Evolutionary conservation across 2,888 invertebrate species (phyloP), one percentile per base, ranked within the genome.

Genomic region (Luffia ferchaultella): DNA sequence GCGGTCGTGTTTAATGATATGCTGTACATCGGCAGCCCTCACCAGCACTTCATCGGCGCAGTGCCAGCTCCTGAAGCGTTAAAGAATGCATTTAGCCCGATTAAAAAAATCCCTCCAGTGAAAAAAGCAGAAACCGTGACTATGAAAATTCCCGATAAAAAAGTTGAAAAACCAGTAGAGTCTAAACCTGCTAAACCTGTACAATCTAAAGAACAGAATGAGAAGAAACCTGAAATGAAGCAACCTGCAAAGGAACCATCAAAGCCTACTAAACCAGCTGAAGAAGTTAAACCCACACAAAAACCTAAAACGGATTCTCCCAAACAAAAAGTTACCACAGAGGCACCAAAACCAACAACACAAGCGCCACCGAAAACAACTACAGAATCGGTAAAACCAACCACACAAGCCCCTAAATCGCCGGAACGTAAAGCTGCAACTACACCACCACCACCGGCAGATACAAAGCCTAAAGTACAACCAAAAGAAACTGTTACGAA

Each of bases 1-100:
- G 89, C 89, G 1, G 80, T 89, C 54, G 86, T 91, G 46, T 87
- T 85, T 62, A 86, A 88, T 48, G 87, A 88, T 57, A 84, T 86
- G 58, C 69, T 93, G 15, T 89, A 88, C 62, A 69, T 90, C 30
- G 93, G 92, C 17, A 88, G 87, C 16, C 93, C 93, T 0, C 88
- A 86, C 57, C 7, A 19, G 9, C 88, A 89, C 62, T 91, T 84
- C 59, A 67, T 93, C 45, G 90, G 85, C 0, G 84, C 88, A 50
- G 85, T 92, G n/a, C 85, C 89, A 40, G 78, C 86, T 12, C 83
- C 86, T 1, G 75, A 86, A 50, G 71, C 74, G 40, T 71, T 87
- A 18, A 72, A 73, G 53, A 75, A 73, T 57, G 78, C 83, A 0
- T 83, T 75, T 54, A 49, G 42, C 12, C 55, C 60, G 48, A 19